Evolutionary conservation across 2,797 vertebrate species (phyloP).

Genomic region (Sebastes melanostomus): DNA sequence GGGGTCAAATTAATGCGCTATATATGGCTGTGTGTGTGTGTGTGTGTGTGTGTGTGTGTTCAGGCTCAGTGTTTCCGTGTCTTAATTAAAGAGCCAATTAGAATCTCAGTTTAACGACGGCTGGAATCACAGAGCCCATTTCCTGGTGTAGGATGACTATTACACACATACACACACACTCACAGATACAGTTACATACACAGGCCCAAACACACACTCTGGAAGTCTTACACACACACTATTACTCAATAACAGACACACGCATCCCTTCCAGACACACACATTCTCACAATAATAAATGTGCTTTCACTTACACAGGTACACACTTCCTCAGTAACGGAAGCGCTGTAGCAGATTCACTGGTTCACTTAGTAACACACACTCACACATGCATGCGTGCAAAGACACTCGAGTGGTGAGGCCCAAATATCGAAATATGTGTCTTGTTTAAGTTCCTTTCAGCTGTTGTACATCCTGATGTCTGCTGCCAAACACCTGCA

Average conservation of each 20-base stretch:
- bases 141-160: conserved; percentile 53
- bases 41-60: conserved; percentile 24
- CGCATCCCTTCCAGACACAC: neutral
- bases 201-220: conserved; percentile 26
- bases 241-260: neutral
- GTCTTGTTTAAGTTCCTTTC: conserved; percentile 40
- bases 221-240: conserved; percentile 11
- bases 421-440: conserved; percentile 36
- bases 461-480: conserved; percentile 30
- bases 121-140: conserved; percentile 64
- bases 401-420: neutral
- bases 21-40: neutral
- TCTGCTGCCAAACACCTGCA: conserved; percentile 50
- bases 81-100: conserved; percentile 73
- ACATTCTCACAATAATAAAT: conserved; percentile 10
- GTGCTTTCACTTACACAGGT: conserved; percentile 26
- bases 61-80: conserved; percentile 53
- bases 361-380: conserved; percentile 2
- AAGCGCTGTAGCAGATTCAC: conserved; percentile 23
- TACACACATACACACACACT: conserved; percentile 13
- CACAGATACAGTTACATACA: conserved; percentile 39
- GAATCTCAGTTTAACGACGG: conserved; percentile 48
- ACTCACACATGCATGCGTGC: neutral
- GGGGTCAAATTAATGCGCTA: conserved; percentile 38
- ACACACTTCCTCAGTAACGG: conserved; percentile 41